Base-by-base conservation (phyloP, 2,797 vertebrate genomes). In the Pitangus sulphuratus region DNA sequence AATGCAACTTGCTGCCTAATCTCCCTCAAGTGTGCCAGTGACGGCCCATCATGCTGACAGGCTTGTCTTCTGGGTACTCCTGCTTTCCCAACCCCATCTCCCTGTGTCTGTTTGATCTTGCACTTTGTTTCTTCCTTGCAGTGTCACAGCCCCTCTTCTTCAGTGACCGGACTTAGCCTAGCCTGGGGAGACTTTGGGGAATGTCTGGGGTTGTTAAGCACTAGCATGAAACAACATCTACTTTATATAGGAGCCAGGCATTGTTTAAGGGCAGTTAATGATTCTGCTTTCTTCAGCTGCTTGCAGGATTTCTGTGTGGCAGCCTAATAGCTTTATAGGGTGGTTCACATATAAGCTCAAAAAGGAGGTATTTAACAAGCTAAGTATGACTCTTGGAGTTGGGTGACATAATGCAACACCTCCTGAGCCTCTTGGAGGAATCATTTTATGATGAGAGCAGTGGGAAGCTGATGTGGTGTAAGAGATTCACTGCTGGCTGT, bases 111-210 rank as follows among this genome's bases (percentile, higher is more conserved):
- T 89, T 76, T 89, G 77, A 60, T 86, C 66, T 65, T 47, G 16
- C 7, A 40, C 83, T 91, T 85, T 5, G 4, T 90, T 90, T 80
- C 22, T 79, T 51, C 51, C 10, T 57, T 2, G 7, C 54, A 40
- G 31, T 70, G 83, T 94, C 80, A 68, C 62, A 57, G 57, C 48
- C 31, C 1, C 1, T 94, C 39, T 48, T 71, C 64, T 81, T 71
- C 45, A 45, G 62, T 0, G 0, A 15, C 57, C 0, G 1, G 39
- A 8, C 77, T 74, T 64, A 2, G 2, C 39, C n/a, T 69, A 11
- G 83, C 62, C 45, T 19, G 22, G 31, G 53, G 39, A 82, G 42
- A 51, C 82, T 47, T 69, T 25, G 54, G 22, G 39, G 39, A 50
- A 3, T 0, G 1, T n/a, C 58, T 47, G 30, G 37, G 33, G 50